Conservation (phyloP, 2,797 vertebrate genomes). For the Ambastaia sidthimunki region DNA sequence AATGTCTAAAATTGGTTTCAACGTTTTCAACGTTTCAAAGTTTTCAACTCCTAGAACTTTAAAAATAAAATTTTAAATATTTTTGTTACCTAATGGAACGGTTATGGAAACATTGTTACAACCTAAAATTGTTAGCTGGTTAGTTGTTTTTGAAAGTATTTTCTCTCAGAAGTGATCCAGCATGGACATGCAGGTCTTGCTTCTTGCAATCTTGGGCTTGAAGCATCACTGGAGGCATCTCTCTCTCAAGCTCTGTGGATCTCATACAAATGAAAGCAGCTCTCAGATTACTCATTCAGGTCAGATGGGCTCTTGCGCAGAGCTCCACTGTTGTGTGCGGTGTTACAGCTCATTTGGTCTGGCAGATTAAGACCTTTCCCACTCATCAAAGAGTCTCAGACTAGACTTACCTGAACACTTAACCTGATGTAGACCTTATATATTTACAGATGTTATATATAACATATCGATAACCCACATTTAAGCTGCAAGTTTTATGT, state of each 20-base stretch:
- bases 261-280: slow-evolving; percentile 56
- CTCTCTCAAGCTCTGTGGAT: slow-evolving; percentile 19
- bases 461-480: neutral
- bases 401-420: slow-evolving; percentile 3
- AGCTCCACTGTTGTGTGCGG: neutral
- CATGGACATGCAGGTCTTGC: neutral
- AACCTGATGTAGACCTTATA: neutral
- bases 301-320: slow-evolving; percentile 60
- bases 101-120: no score
- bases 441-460: neutral
- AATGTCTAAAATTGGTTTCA: no score
- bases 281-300: slow-evolving; percentile 61
- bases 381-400: slow-evolving; percentile 46
- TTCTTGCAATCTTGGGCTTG: neutral
- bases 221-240: neutral
- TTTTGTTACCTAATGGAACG: no score
- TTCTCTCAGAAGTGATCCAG: neutral
- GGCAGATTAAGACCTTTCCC: slow-evolving; percentile 8
- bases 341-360: slow-evolving; percentile 36
- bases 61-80: no score
- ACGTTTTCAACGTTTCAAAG: no score
- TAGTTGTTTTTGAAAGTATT: neutral
- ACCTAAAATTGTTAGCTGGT: no score
- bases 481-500: no score
- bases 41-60: no score